Evolutionary conservation across 1,140 invertebrate species (phyloP), one percentile per base, ranked within the genome.

Genomic region (Zaprionus inermis): DNA sequence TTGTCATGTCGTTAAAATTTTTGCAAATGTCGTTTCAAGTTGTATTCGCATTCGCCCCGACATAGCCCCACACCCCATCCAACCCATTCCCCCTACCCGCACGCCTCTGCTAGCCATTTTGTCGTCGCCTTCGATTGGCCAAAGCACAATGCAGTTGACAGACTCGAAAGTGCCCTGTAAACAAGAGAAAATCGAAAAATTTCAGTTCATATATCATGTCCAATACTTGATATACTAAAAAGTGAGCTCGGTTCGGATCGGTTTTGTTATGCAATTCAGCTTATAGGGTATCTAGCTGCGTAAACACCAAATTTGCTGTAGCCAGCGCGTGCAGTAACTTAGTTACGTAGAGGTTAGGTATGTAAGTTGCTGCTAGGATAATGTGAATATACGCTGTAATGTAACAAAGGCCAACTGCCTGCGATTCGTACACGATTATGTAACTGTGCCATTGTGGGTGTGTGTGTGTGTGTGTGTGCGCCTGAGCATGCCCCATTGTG

Each of bases 1-100:
- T 81, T 78, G 63, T 81, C 79, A 68, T 81, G 79, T 82, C 79
- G 80, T 82, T 81, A 83, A 83, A 83, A 83, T 83, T 82, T 83
- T 82, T 82, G 80, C 80, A 79, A 83, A 83, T 83, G 72, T 79
- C 79, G 82, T 78, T 82, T 78, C 65, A 80, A 73, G 65, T 81
- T 81, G 72, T 56, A 75, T 69, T 74, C 59, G 61, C 12, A 14
- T 54, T 32, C 44, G 28, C 38, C 38, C 16, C 52, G 12, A 32
- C 41, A 10, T 46, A 20, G 44, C 18, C 18, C 44, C 18, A 18
- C 18, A 49, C 32, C 32, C 24, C 34, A 7, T 28, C 14, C 24
- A 14, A 41, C 16, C 16, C 24, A 9, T 14, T 10, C 11, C 11
- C 64, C 18, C 14, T 2, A 1, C 3, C 7, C 24, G 6, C 7